Evolutionary conservation across 2,113 vertebrate species (phyloP).

Genomic region (Strix aluco): DNA sequence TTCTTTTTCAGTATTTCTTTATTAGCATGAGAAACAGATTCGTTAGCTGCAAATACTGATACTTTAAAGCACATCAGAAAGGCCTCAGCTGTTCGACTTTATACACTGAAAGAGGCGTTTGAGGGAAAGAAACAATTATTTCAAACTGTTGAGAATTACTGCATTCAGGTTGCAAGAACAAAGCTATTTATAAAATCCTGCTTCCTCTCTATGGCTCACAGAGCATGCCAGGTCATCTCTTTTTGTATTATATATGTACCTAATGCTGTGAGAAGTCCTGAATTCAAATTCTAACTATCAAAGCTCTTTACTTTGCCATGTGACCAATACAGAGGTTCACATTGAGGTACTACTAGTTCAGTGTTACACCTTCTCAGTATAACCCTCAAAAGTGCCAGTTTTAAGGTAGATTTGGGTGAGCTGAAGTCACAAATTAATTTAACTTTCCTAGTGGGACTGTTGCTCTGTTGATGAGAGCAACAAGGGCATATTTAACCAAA

Average conservation of each 20-base stretch:
- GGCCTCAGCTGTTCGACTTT: neutral
- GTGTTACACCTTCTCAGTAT: neutral
- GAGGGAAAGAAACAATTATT: neutral
- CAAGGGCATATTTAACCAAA: neutral
- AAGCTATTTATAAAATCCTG: neutral
- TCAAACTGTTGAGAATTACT: neutral
- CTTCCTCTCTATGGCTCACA: neutral
- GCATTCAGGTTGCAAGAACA: neutral
- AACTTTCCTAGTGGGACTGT: neutral
- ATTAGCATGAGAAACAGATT: neutral
- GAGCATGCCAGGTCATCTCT: neutral
- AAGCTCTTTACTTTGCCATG: neutral
- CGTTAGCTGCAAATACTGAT: neutral
- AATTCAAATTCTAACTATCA: neutral
- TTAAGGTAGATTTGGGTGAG: neutral
- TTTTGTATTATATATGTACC: neutral
- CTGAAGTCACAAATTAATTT: neutral
- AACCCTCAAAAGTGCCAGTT: neutral
- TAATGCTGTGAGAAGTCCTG: neutral
- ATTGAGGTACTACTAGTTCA: neutral
- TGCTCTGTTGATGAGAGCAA: neutral
- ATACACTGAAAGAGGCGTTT: neutral
- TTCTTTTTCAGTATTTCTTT: neutral
- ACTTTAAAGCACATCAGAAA: neutral
- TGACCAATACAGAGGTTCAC: neutral